Evolutionary conservation across 2,888 invertebrate species (phyloP), one percentile per base, ranked within the genome.

Genomic region (Tenthredo amoena): DNA sequence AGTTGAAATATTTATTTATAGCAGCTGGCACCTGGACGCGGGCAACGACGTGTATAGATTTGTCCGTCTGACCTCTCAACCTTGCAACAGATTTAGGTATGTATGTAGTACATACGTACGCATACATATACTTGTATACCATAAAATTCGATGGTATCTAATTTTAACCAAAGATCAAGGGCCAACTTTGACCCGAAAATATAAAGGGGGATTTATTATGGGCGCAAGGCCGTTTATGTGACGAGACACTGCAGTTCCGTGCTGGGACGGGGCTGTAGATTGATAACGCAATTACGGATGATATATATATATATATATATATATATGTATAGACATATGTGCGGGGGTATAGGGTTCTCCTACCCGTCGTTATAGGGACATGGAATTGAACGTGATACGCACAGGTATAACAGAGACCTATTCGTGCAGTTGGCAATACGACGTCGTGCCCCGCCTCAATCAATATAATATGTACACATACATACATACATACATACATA

Each of bases 391-490:
- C 68, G 18, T 18, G 26, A 68, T 68, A 68, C 5, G 34, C 68
- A 34, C 18, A 2, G 43, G 40, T n/a, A 21, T 37, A 26, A 71
- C 37, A 34, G 71, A 0, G 5, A 12, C 12, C 34, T 55, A n/a
- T 31, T 55, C 55, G 77, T 77, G 77, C 6, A 40, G 77, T 50
- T 50, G 37, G 76, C 40, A 72, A 72, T 74, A 26, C 40, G 43
- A 74, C 43, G 21, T 43, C 72, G 72, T 55, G 77, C 77, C 77
- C 55, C 77, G 34, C 77, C 77, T 55, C 50, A 55, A 77, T 77
- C 77, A 34, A 77, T 77, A 26, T 26, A 34, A 55, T 77, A n/a
- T n/a, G n/a, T n/a, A n/a, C n/a, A n/a, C n/a, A n/a, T n/a, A n/a
- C n/a, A n/a, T n/a, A n/a, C n/a, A n/a, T n/a, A n/a, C n/a, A n/a